Evolutionary conservation across 2,113 vertebrate species (phyloP), one percentile per base, ranked within the genome.

Genomic region (Brevimyrus niger): DNA sequence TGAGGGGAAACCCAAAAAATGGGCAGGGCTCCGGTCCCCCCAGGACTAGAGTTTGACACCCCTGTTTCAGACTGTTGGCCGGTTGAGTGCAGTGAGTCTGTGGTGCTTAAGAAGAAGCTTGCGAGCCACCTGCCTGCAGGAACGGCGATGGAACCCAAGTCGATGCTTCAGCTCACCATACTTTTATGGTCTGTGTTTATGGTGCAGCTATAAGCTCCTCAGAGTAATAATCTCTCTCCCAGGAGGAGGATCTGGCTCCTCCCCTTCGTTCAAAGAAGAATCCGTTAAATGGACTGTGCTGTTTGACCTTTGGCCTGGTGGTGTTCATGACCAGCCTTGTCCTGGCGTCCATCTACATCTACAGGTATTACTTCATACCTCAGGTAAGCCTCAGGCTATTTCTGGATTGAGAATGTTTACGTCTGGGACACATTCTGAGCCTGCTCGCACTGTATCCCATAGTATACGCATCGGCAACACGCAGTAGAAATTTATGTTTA

Each of bases 341-440:
- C 91, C 94, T 98, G 47, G 96, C 97, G 0, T 97, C 97, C 0
- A 96, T 98, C 90, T 99, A 96, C 27, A 93, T 97, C 89, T 98
- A 98, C 94, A 96, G 97, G 93, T 95, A 97, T 93, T 97, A 98
- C 95, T 97, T 96, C 91, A 94, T 97, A 89, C 93, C 97, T 42
- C 97, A 97, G 97, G 98, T 99, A 92, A 91, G 96, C 9, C 3
- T n/a, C 61, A 13, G 7, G 21, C 76, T 38, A 6, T 58, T 69
- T 35, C 55, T 87, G 44, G 38, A 8, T 48, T 65, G 10, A 0
- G 13, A 31, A 65, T 65, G n/a, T 65, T 27, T 65, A 27, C 44
- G 3, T 48, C 11, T 1, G 2, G 44, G 21, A 23, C 44, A 11
- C 19, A 6, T 85, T 85, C 9, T 48, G 23, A 4, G 2, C 17